phyloP scores from a whole-genome alignment of 2,888 invertebrate genomes.

The Agonopterix arenella region DNA sequence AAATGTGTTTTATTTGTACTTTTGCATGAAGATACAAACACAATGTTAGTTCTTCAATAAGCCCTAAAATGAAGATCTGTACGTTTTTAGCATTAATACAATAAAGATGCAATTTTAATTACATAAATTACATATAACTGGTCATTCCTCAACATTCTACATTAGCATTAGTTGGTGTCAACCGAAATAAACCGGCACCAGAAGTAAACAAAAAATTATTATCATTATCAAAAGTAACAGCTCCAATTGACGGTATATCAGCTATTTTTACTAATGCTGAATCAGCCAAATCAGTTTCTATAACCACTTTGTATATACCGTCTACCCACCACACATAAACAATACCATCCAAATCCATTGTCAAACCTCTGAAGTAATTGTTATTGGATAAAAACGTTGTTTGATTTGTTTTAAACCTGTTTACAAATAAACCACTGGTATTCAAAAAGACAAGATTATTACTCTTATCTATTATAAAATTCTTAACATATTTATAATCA shows the following conservation, averaged over 20 bases:
- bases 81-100: too few species aligned
- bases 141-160: neutral
- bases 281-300: slow-evolving; percentile 29
- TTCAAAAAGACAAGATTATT: slow-evolving; percentile 45
- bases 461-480: slow-evolving; percentile 51
- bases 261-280: slow-evolving; percentile 42
- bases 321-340: slow-evolving; percentile 66
- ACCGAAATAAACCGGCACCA: slow-evolving; percentile 36
- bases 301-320: slow-evolving; percentile 47
- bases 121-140: too few species aligned
- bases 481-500: slow-evolving; percentile 38
- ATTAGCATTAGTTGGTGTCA: slow-evolving; percentile 26
- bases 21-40: too few species aligned
- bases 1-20: too few species aligned
- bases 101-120: too few species aligned
- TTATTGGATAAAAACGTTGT: slow-evolving; percentile 43
- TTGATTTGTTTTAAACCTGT: slow-evolving; percentile 24
- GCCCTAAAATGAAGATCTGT: too few species aligned
- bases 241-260: slow-evolving; percentile 38
- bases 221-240: slow-evolving; percentile 52
- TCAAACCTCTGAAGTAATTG: slow-evolving; percentile 51
- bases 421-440: slow-evolving; percentile 44
- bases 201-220: slow-evolving; percentile 53
- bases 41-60: too few species aligned
- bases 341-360: slow-evolving; percentile 44